Conservation (phyloP, 2,797 vertebrate genomes). For the Crocidura indochinensis region DNA sequence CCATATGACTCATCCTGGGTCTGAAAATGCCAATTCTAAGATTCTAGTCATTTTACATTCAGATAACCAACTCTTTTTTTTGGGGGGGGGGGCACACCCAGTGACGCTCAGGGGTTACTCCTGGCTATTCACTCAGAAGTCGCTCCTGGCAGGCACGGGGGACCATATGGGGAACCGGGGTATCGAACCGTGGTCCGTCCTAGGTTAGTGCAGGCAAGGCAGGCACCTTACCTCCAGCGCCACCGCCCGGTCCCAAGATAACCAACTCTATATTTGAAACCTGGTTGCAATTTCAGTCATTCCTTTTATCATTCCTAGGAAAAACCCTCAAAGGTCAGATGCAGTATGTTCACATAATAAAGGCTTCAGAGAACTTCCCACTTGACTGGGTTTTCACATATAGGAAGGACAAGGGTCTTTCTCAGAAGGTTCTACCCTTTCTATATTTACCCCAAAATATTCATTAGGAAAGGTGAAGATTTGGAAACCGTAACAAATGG, state of each 20-base stretch:
- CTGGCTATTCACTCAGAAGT: too few relatives aligned
- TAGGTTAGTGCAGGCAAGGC: too few relatives aligned
- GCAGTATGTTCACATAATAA: slow-evolving; percentile 46
- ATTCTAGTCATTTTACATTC: not conserved
- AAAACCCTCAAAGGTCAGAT: slow-evolving; percentile 43
- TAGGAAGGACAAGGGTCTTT: not conserved
- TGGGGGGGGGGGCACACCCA: too few relatives aligned
- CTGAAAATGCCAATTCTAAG: not conserved
- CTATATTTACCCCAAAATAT: slow-evolving; percentile 35
- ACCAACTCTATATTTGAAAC: not conserved
- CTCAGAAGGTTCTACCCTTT: slow-evolving; percentile 46
- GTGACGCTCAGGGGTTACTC: too few relatives aligned
- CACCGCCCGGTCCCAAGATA: too few relatives aligned
- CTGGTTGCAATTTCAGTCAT: not conserved
- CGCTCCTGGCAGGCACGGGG: too few relatives aligned
- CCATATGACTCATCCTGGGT: not conserved
- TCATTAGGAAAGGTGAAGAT: too few relatives aligned
- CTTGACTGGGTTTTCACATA: slow-evolving; percentile 29
- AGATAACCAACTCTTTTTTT: slow-evolving; percentile 5
- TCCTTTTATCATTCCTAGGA: slow-evolving; percentile 13
- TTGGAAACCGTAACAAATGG: too few relatives aligned
- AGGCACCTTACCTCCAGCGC: too few relatives aligned
- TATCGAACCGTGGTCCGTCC: too few relatives aligned
- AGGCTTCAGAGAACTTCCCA: slow-evolving; percentile 48
- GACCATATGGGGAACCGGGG: too few relatives aligned